Evolutionary conservation across 1,140 invertebrate genomes (phyloP), one percentile per base, ranked within the genome.

Genomic region (Ceratitis capitata): DNA sequence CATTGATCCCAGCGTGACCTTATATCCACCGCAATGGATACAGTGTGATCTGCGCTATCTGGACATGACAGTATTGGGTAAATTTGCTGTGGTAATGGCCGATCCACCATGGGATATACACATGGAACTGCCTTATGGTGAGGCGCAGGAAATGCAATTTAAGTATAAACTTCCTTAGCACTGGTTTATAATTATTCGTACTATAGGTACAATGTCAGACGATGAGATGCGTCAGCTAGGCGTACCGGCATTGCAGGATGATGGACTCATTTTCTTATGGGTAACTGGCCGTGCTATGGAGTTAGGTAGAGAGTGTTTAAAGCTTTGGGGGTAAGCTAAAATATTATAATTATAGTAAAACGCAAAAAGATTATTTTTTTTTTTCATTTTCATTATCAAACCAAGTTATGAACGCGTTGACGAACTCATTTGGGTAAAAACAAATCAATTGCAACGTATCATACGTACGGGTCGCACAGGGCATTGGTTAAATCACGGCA

Each of bases 401-500:
- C n/a, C n/a, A 3, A 87, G 86, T 26, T 99, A 99, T 91, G 97
- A 99, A 91, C 93, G 98, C 85, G 97, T 98, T 2, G 98, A 99
- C 91, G 98, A 99, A 92, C 95, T 99, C 12, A 99, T 99, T 88
- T 99, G 98, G 98, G 98, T 99, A 3, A 99, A 99, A 93, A 99
- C 98, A 0, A 99, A 99, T 93, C 98, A 99, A 89, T 92, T 99
- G 86, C 98, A 99, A 92, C 93, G 98, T 87, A 99, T 99, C 86
- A 99, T 99, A 88, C 93, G 98, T 74, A 99, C 98, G 0, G 98
- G 98, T 1, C 94, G 98, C 85, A 99, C 98, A 0, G 98, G 98
- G 0, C 98, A 99, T 93, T 99, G 98, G 98, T 92, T 99, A 4
- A 99, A 99, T 92, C 98, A 99, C 92, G 98, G 98, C 19, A 99